A percentile compares a stretch with the other conserved stretches of the same genome.
These are phyloP conservation scores for Mechanitis messenoides DNA, from an alignment of 2,888 invertebrate species.

Conservation along the genomic window DNA sequence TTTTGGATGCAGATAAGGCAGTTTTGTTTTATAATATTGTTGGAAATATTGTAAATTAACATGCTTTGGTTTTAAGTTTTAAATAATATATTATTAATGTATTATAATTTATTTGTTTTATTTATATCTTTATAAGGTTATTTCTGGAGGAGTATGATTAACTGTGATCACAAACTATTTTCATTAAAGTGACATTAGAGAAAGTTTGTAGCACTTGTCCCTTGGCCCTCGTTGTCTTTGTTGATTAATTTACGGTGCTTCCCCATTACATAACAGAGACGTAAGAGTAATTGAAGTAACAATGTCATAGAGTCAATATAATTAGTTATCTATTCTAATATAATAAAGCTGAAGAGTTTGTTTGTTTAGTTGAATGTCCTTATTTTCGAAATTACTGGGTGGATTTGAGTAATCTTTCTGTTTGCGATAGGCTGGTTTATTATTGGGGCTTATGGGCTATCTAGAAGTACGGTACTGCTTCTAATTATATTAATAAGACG, in stretches of 20 bases:
- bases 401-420: no score
- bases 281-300: constrained; percentile 13
- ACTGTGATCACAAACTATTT: constrained; percentile 53
- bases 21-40: neutral
- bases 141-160: constrained; percentile 32
- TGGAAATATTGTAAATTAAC: neutral
- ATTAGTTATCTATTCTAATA: no score
- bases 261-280: constrained; percentile 29
- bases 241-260: constrained; percentile 56
- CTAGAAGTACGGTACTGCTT: no score
- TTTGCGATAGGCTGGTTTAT: no score
- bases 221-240: constrained; percentile 47
- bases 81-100: no score
- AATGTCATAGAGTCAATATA: no score
- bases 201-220: constrained; percentile 56
- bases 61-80: no score
- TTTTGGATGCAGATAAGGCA: neutral
- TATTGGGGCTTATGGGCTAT: no score
- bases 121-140: neutral
- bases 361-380: no score
- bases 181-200: constrained; percentile 61
- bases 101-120: neutral
- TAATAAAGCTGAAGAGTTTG: no score
- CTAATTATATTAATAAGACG: no score
- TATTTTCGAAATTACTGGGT: no score